Base-by-base conservation (phyloP, 2,888 invertebrate genomes). In the Drosophila tanythrix region DNA sequence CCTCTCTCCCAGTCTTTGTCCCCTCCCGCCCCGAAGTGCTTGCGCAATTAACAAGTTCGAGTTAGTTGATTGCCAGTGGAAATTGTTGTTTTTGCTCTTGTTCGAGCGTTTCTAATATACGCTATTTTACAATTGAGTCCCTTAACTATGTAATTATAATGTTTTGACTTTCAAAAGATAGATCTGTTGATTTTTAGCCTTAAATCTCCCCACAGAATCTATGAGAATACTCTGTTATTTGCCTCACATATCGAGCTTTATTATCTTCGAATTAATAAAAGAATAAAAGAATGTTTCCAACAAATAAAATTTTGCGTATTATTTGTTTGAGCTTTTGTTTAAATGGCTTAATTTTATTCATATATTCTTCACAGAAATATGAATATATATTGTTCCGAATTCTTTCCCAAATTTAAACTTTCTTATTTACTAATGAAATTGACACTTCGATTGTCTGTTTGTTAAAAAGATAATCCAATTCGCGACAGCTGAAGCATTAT, bases 21-120 rank as follows among this genome's bases (percentile, higher is more conserved):
- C 27, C 21, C 21, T 21, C n/a, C 15, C n/a, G 11, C 21, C 15
- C 0, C 8, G 25, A 40, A 38, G 3, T n/a, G 40, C 75, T 70
- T 78, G 72, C 68, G 81, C 72, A 81, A 81, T 81, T 81, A 78
- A 21, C 40, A 51, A 62, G 48, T 60, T 3, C 38, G 58, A 59
- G 51, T 61, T 68, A 57, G 67, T 69, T 69, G 56, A 69, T 69
- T 71, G 70, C 46, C 62, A 48, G 38, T 29, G 58, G 58, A 55
- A 62, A 71, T 68, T 69, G 53, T 71, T 46, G 58, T 21, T 33
- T 38, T 40, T 51, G 33, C 55, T 56, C 38, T 61, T 56, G 55
- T 51, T 33, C n/a, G 8, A 50, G 27, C 38, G 43, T 69, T 73
- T 60, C 57, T 63, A 48, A 53, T 40, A 66, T 74, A 59, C 69